Conservation (phyloP, 2,113 vertebrate genomes). For the Callithrix jacchus region DNA sequence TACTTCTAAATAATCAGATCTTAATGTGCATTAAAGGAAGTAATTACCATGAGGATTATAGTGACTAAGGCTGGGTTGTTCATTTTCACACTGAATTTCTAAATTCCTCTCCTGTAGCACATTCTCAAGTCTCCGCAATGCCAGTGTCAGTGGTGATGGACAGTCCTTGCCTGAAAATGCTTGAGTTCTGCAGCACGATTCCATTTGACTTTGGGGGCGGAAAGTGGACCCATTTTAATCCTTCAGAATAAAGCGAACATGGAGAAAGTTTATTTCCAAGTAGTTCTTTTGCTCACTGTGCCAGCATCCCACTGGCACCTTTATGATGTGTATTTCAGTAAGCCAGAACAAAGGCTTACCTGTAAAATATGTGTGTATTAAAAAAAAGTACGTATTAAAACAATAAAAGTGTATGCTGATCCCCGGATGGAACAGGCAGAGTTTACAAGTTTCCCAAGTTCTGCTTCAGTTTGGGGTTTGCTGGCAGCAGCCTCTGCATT, state of each 20-base stretch:
- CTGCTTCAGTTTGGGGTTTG: neutral
- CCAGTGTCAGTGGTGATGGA: accelerated
- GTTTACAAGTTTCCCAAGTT: no score
- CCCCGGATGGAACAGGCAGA: neutral
- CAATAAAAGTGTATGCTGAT: neutral
- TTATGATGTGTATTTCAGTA: neutral
- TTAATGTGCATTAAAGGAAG: no score
- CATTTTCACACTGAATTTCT: neutral
- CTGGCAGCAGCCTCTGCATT: neutral
- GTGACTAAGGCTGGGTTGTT: accelerated
- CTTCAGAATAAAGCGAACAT: neutral
- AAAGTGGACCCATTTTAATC: neutral
- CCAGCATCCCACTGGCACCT: neutral
- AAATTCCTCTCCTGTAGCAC: neutral
- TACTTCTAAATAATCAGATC: neutral
- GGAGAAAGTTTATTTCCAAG: neutral
- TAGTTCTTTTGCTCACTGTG: neutral
- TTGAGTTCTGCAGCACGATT: neutral
- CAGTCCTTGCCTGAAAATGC: neutral
- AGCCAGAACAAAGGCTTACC: neutral
- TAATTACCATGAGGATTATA: accelerated
- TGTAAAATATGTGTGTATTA: neutral
- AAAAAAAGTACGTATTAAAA: neutral
- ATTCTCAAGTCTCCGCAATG: no score
- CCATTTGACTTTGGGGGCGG: neutral